These are phyloP conservation scores for Apocrypta bakeri DNA, from an alignment of 1,140 invertebrate genomes.

Conservation along the genomic window DNA sequence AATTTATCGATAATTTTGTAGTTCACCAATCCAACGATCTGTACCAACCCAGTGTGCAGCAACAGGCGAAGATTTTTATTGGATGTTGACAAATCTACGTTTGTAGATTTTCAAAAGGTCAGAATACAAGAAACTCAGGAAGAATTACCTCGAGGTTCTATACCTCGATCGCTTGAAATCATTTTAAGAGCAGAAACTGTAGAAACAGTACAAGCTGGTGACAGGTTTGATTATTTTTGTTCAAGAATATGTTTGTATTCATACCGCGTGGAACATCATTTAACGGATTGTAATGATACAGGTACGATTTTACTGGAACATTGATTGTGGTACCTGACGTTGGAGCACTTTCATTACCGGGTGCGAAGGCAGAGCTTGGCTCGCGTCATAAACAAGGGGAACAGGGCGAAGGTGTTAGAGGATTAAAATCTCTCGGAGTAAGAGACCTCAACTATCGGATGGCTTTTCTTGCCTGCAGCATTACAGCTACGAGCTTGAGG, in stretches of 20 bases:
- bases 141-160: constrained; percentile 96
- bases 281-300: constrained; percentile 54
- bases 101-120: constrained; percentile 99
- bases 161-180: constrained; percentile 96
- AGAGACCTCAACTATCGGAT: constrained; percentile 96
- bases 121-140: constrained; percentile 98
- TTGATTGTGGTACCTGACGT: constrained; percentile 99
- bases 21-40: constrained; percentile 96
- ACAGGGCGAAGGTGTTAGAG: constrained; percentile 91
- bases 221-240: constrained; percentile 58
- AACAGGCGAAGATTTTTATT: constrained; percentile 94
- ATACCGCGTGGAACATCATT: neutral
- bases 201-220: constrained; percentile 91
- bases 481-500: constrained; percentile 88
- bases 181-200: constrained; percentile 97
- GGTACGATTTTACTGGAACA: constrained; percentile 97
- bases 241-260: constrained; percentile 8
- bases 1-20: constrained; percentile 65
- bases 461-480: constrained; percentile 95
- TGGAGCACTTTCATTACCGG: constrained; percentile 87
- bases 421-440: constrained; percentile 95
- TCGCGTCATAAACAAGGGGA: constrained; percentile 83
- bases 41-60: constrained; percentile 94
- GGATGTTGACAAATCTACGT: constrained; percentile 94
- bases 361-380: constrained; percentile 88